Evolutionary conservation across 1,140 invertebrate genomes (phyloP), one percentile per base, ranked within the genome.

Genomic region (Drosophila miranda): DNA sequence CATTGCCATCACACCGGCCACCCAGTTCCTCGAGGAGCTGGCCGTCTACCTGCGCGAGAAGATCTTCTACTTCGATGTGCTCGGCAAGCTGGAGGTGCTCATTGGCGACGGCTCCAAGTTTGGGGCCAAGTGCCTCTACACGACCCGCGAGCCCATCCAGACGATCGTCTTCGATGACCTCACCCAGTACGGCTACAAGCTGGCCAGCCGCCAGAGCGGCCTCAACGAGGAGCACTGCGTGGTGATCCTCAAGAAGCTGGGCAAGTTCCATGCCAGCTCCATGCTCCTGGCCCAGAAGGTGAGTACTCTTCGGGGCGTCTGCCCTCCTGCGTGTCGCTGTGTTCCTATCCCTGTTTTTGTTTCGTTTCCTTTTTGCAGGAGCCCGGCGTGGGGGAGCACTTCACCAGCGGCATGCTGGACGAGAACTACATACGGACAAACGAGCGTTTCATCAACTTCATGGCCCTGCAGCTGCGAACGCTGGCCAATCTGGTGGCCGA

Each of bases 131-230:
- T 90, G 89, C 52, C 71, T 89, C 2, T 90, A 90, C 21, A 89
- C 87, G 1, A 88, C 86, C 9, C 64, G 82, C 16, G 75, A 86
- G 51, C 89, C 89, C 11, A 83, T 90, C 19, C 89, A 89, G 44
- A 90, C 90, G 6, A 90, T 90, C 14, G 90, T 90, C 16, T 90
- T 90, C n/a, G 89, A 90, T 56, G 89, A 90, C 56, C 81, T 90
- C 48, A 90, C 83, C 30, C 83, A 89, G 54, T 87, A 89, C 46
- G 89, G 89, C 26, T 90, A 89, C 34, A 89, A 89, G 59, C 42
- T 90, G 60, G 89, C 89, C 54, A 89, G 74, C 55, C 78, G 89
- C 4, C 84, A 89, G 67, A 72, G 50, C 42, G 89, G 89, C 6
- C 78, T 90, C 9, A 75, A 90, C 51, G 89, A 90, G 74, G 84